Percentiles rank a stretch among this genome's conserved stretches.
Conservation (phyloP, 92 coral and sea anemone species). For the Zoanthus gigantus region DNA sequence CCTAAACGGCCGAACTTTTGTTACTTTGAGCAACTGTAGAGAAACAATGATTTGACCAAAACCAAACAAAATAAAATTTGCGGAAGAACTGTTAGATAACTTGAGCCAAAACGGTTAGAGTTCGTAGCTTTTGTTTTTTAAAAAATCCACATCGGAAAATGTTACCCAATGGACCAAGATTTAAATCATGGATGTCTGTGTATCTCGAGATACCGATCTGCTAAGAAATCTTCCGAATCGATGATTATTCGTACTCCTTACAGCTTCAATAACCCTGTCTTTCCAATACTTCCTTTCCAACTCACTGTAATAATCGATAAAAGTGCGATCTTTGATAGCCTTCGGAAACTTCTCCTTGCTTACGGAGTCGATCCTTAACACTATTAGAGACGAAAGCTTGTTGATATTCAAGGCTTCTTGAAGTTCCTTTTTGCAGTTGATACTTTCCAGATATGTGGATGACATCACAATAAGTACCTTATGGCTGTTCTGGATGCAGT, state of each 20-base stretch:
- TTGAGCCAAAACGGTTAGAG: too few species aligned
- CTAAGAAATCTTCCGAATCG: neutral
- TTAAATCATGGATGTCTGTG: neutral
- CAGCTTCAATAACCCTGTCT: constrained; percentile 10
- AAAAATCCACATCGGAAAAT: too few species aligned
- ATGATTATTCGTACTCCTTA: neutral
- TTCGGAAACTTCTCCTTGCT: constrained; percentile 8
- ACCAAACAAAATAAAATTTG: too few species aligned
- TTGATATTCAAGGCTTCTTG: constrained; percentile 11
- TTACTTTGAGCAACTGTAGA: too few species aligned
- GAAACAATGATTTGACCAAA: too few species aligned
- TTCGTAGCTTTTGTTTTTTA: too few species aligned
- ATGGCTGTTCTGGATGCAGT: neutral
- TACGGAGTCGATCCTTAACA: constrained; percentile 12
- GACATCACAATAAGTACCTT: constrained; percentile 12
- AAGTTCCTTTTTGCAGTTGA: constrained; percentile 25
- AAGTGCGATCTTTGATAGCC: constrained; percentile 8
- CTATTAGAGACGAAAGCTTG: constrained; percentile 1
- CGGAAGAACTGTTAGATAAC: too few species aligned
- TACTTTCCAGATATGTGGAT: neutral
- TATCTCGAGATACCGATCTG: constrained; percentile 5
- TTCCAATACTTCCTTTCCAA: constrained; percentile 7
- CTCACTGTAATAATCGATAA: constrained; percentile 4
- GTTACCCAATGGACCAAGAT: neutral
- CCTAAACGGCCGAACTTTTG: too few species aligned